A percentile compares a stretch with the other conserved stretches of the same genome.
phyloP scores from a whole-genome alignment of 1,140 invertebrate genomes.

The Tetramorium alpestre region DNA sequence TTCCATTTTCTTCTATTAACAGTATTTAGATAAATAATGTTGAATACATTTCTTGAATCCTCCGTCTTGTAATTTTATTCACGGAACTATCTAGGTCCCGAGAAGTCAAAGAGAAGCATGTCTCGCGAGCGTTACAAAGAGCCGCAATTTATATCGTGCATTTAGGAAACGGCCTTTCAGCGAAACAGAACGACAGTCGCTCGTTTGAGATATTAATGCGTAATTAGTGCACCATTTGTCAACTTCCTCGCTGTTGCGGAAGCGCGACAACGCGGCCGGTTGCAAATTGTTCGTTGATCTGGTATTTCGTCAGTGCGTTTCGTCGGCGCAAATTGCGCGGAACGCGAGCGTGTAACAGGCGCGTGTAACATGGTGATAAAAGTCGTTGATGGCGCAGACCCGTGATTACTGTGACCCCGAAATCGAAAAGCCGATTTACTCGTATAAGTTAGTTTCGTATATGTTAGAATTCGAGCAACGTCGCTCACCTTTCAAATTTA shows the following conservation, averaged over 20 bases:
- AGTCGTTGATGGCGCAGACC: neutral
- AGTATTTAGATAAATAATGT: neutral
- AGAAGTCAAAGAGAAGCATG: neutral
- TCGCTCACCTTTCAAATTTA: neutral
- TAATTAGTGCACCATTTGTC: conserved; percentile 75
- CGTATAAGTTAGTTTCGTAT: neutral
- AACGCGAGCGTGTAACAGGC: conserved; percentile 26
- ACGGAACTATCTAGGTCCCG: neutral
- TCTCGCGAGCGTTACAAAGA: conserved; percentile 15
- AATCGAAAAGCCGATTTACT: neutral
- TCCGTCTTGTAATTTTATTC: neutral
- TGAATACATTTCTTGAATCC: neutral
- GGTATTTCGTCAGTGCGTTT: conserved; percentile 15
- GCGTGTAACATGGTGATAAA: conserved; percentile 1
- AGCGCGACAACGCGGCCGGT: conserved; percentile 7
- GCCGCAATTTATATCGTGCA: conserved; percentile 33
- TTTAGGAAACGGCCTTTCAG: conserved; percentile 48
- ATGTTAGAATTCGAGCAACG: neutral
- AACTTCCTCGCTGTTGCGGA: conserved; percentile 31
- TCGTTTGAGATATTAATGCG: conserved; percentile 63
- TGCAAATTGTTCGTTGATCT: conserved; percentile 64
- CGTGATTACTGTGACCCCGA: neutral
- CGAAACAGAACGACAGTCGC: conserved; percentile 23
- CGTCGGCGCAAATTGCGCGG: conserved; percentile 16
- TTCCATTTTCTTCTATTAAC: neutral